phyloP scores from a whole-genome alignment of 2,888 invertebrate species.

The Drosophila tripunctata region DNA sequence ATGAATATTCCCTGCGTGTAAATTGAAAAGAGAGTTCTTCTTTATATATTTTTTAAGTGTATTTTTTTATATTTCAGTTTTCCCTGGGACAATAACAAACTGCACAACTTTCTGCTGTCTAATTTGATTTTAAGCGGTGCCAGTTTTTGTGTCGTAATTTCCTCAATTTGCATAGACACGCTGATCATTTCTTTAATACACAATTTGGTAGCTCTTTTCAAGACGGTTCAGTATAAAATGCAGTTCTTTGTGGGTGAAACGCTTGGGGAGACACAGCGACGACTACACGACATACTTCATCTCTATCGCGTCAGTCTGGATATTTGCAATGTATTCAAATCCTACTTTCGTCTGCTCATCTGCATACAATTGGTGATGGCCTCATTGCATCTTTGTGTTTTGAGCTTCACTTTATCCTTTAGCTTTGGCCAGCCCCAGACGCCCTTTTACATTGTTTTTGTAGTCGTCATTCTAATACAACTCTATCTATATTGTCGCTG shows the following conservation, averaged over 20 bases:
- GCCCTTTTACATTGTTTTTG: slow-evolving; percentile 45
- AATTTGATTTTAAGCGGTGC: slow-evolving; percentile 23
- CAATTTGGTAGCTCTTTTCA: slow-evolving; percentile 61
- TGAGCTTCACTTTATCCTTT: slow-evolving; percentile 46
- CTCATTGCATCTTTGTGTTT: slow-evolving; percentile 55
- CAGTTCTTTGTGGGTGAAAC: slow-evolving; percentile 8
- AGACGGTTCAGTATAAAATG: slow-evolving; percentile 46
- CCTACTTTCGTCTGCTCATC: slow-evolving; percentile 41
- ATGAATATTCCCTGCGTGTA: slow-evolving; percentile 39
- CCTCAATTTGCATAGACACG: slow-evolving; percentile 48
- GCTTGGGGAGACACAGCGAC: neutral
- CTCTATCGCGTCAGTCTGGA: slow-evolving; percentile 46
- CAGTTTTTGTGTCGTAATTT: slow-evolving; percentile 27
- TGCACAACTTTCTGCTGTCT: slow-evolving; percentile 17
- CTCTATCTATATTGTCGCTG: slow-evolving; percentile 57
- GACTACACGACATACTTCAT: slow-evolving; percentile 14
- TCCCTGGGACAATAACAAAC: slow-evolving; percentile 51
- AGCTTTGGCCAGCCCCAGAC: slow-evolving; percentile 38
- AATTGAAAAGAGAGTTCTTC: neutral
- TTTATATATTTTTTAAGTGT: neutral
- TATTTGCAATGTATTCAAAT: slow-evolving; percentile 32
- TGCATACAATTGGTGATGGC: slow-evolving; percentile 50
- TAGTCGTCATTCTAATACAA: slow-evolving; percentile 40
- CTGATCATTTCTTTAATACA: slow-evolving; percentile 37
- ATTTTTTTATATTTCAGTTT: slow-evolving; percentile 23